Percentiles rank a stretch among this genome's conserved stretches.
Conservation (phyloP, 2,888 invertebrate species). For the Melinaea menophilus region DNA sequence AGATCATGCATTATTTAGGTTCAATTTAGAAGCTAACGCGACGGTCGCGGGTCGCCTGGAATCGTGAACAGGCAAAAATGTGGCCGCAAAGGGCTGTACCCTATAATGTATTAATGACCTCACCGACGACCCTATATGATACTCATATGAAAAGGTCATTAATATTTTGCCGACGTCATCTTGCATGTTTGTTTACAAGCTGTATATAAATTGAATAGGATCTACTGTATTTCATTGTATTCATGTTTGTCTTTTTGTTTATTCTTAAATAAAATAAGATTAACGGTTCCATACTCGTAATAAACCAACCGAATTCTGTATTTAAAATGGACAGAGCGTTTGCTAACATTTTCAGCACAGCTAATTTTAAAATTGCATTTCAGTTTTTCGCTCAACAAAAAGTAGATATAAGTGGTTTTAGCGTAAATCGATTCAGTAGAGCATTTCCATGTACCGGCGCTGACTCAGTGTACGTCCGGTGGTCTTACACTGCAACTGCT, state of each 20-base stretch:
- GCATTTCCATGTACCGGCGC: constrained; percentile 65
- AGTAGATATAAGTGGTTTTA: constrained; percentile 55
- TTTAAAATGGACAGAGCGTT: constrained; percentile 21
- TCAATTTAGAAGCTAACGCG: constrained; percentile 67
- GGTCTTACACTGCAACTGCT: constrained; percentile 15
- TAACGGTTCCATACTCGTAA: not conserved
- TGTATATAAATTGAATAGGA: not conserved
- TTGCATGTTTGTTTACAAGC: constrained; percentile 25
- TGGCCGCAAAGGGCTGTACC: constrained; percentile 47
- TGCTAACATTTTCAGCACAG: constrained; percentile 25
- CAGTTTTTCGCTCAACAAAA: constrained; percentile 46
- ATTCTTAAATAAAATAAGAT: constrained; percentile 5
- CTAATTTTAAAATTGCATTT: constrained; percentile 44
- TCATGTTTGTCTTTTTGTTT: not conserved
- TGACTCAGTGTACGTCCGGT: constrained; percentile 30
- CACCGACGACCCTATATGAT: constrained; percentile 40
- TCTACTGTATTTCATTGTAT: not conserved
- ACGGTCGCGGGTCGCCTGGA: constrained; percentile 53
- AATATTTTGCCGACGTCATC: constrained; percentile 43
- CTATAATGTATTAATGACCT: constrained; percentile 62
- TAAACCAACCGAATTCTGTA: constrained; percentile 8
- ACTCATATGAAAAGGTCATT: constrained; percentile 47
- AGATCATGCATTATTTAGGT: constrained; percentile 64
- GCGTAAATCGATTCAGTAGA: constrained; percentile 67
- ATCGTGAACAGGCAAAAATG: constrained; percentile 66